A percentile compares a stretch with the other conserved stretches of the same genome.
Evolutionary conservation across 2,888 invertebrate genomes (phyloP).

Genomic region (Andrena marginata): DNA sequence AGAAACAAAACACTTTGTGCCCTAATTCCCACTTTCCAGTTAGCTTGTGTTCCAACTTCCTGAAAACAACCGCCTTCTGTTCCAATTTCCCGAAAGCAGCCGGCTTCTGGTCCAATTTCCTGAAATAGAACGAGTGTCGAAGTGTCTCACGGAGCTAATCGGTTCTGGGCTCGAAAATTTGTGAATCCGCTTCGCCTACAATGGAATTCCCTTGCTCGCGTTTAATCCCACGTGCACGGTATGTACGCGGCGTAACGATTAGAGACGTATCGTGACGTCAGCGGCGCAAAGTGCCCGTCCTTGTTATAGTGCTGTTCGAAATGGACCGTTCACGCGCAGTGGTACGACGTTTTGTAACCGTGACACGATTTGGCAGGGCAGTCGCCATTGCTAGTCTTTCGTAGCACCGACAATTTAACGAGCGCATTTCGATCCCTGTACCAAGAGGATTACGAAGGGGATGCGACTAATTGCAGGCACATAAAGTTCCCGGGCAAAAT

Average conservation of each 20-base stretch:
- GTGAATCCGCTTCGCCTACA: background rate
- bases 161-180: background rate
- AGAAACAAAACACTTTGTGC: background rate
- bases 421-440: constrained; percentile 40
- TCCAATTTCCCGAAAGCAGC: constrained; percentile 1
- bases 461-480: constrained; percentile 7
- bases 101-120: background rate
- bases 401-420: constrained; percentile 40
- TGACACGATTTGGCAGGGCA: constrained; percentile 51
- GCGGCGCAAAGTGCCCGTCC: constrained; percentile 63
- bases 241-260: constrained; percentile 36
- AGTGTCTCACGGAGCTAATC: background rate
- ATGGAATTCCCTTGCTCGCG: background rate
- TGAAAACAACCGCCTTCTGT: constrained; percentile 4
- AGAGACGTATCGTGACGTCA: constrained; percentile 61
- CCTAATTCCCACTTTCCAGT: background rate
- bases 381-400: constrained; percentile 38
- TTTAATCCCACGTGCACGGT: background rate
- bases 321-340: constrained; percentile 43
- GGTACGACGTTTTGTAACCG: constrained; percentile 15
- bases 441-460: constrained; percentile 22
- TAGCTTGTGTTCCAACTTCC: background rate
- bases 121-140: background rate
- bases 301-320: constrained; percentile 52
- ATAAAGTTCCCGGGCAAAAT: too few relatives aligned